A percentile compares a stretch with the other conserved stretches of the same genome.
phyloP scores from a whole-genome alignment of 2,888 invertebrate genomes.

The Papilio demoleus region DNA sequence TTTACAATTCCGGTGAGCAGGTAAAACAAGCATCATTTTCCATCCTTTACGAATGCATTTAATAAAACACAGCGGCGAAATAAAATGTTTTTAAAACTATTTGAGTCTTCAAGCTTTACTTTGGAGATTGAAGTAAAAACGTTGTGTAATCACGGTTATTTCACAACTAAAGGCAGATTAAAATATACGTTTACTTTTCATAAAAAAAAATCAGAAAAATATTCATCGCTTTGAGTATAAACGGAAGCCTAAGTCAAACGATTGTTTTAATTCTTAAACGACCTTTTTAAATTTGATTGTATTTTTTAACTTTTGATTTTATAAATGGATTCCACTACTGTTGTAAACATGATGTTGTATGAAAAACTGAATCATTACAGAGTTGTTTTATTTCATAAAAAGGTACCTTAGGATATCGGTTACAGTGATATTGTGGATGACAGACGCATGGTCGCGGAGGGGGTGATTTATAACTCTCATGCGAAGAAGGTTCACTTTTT shows the following conservation, averaged over 20 bases:
- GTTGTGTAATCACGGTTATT: constrained; percentile 16
- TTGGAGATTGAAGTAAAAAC: constrained; percentile 21
- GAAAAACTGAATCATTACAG: too few relatives aligned
- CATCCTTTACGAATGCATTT: constrained; percentile 13
- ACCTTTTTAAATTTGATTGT: neutral
- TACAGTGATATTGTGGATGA: constrained; percentile 62
- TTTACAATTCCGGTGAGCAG: neutral
- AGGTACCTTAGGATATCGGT: constrained; percentile 75
- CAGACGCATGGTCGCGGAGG: constrained; percentile 68
- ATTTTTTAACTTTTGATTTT: neutral
- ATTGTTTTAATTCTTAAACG: neutral
- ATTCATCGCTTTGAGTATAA: constrained; percentile 2
- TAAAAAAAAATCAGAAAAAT: neutral
- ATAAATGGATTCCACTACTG: too few relatives aligned
- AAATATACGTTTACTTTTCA: constrained; percentile 21
- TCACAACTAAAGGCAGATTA: constrained; percentile 26
- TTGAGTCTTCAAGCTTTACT: constrained; percentile 13
- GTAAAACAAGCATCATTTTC: neutral
- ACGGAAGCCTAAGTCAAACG: neutral
- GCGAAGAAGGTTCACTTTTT: constrained; percentile 65
- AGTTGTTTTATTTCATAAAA: too few relatives aligned
- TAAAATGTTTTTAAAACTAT: constrained; percentile 27
- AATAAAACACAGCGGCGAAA: constrained; percentile 18
- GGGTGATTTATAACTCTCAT: constrained; percentile 68
- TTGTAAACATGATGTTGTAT: too few relatives aligned